Base-by-base conservation (phyloP, 2,797 vertebrate genomes). In the Threskiornis aethiopicus region DNA sequence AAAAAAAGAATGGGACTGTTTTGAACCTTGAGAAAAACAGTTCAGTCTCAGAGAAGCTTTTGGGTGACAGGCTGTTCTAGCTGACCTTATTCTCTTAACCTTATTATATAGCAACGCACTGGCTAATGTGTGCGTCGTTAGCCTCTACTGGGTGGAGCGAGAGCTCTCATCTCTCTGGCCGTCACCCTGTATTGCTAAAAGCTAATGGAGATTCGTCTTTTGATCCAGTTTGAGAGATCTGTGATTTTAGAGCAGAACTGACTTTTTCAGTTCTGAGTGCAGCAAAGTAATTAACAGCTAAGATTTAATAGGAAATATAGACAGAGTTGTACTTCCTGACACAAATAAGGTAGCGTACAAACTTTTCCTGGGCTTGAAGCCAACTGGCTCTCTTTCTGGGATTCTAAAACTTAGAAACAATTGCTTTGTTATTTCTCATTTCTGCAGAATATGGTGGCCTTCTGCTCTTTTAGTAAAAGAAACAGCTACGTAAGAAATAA, bases 231-330 rank as follows among this genome's bases (percentile, higher is more conserved):
- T 81, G 17, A 93, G 42, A 57, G 28, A 76, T 16, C 29, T 77
- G 14, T 37, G 33, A 70, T 81, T 77, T 91, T 80, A 83, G 13
- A 93, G 52, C 35, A 87, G 37, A 70, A 20, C 33, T 49, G 37
- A 71, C 24, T 83, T 84, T 90, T 82, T 87, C 44, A 87, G 35
- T 90, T 85, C 46, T 19, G 33, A 94, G 13, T 65, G 46, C 71
- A 93, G 49, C 46, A 52, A 87, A 94, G 41, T 93, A 89, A 89
- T 90, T 90, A 93, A 93, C 65, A 87, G 26, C 81, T 92, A 92
- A 55, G 35, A 67, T 58, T 83, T 93, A 78, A 62, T 16, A 89
- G 79, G 33, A 92, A 90, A 89, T 49, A 82, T 0, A 78, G 24
- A 58, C 21, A 65, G 67, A 83, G 13, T 61, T 76, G 57, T 79